Base-by-base conservation (phyloP, 2,888 invertebrate species). In the Dynastes maya region DNA sequence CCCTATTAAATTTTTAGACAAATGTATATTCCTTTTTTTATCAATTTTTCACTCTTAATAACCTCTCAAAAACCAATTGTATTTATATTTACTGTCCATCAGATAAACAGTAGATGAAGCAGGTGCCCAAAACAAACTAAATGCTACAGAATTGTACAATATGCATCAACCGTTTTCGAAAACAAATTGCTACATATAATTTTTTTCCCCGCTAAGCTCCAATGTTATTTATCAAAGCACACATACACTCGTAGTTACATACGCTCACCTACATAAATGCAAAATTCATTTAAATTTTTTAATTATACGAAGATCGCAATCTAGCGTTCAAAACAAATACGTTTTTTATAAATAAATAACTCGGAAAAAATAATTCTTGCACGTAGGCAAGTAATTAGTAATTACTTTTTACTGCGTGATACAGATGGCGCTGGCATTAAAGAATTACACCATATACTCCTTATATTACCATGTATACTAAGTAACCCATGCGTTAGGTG, bases 231-330 rank as follows among this genome's bases (percentile, higher is more conserved):
- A 78, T 78, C 75, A 78, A 78, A 78, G 2, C 45, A 45, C 61
- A 64, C 22, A 9, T 16, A 49, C n/a, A 49, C 22, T 11, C 51
- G 9, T 4, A 51, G 5, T 16, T 27, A 27, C 40, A 22, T 65
- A 40, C 45, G 2, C 11, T 45, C 45, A 45, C 45, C 45, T 45
- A 45, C 11, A 2, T 45, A 45, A 45, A 45, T 11, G 45, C 45
- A 11, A 58, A 75, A 75, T 72, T 55, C 64, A 78, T 78, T 78
- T 78, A 75, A 75, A 67, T 65, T 78, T 71, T 78, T 78, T 78
- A 78, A 78, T 78, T 78, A 75, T 67, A 27, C 67, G 27, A 65
- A 63, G 78, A 78, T 78, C 40, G 58, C 65, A 55, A 78, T 78
- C 75, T 78, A 29, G 8, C 45, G 53, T 67, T 32, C 55, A 67